phyloP scores from a whole-genome alignment of 2,113 vertebrate genomes.

The Eonycteris spelaea region DNA sequence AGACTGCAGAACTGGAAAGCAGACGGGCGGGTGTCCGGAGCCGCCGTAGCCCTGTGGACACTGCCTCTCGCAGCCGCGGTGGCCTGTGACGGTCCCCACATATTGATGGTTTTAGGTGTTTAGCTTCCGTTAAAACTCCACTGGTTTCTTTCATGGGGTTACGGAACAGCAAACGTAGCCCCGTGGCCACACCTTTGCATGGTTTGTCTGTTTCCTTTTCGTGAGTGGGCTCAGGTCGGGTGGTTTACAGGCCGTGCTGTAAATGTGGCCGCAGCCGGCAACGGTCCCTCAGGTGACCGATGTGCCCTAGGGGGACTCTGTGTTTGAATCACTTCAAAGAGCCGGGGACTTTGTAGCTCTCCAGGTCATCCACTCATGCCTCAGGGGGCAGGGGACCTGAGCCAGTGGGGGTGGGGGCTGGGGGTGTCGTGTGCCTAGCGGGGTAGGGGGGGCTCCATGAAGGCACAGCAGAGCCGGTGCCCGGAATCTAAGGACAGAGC shows the following conservation, averaged over 20 bases:
- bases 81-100: background rate
- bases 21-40: accelerated
- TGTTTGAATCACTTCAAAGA: too few species aligned
- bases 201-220: background rate
- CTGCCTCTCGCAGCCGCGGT: accelerated
- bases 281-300: accelerated
- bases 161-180: background rate
- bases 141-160: too few species aligned
- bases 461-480: accelerated
- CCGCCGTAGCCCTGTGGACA: accelerated
- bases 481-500: background rate
- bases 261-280: accelerated
- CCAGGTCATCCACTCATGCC: accelerated
- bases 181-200: accelerated
- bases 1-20: accelerated
- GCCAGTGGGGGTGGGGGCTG: too few species aligned
- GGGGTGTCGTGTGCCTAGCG: background rate
- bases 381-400: background rate
- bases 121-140: background rate
- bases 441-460: accelerated
- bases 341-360: background rate
- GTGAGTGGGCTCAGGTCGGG: background rate
- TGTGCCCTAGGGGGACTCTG: background rate
- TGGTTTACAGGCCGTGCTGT: accelerated
- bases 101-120: background rate